Evolutionary conservation across 2,888 invertebrate genomes (phyloP).

Genomic region (Hymenopus coronatus): DNA sequence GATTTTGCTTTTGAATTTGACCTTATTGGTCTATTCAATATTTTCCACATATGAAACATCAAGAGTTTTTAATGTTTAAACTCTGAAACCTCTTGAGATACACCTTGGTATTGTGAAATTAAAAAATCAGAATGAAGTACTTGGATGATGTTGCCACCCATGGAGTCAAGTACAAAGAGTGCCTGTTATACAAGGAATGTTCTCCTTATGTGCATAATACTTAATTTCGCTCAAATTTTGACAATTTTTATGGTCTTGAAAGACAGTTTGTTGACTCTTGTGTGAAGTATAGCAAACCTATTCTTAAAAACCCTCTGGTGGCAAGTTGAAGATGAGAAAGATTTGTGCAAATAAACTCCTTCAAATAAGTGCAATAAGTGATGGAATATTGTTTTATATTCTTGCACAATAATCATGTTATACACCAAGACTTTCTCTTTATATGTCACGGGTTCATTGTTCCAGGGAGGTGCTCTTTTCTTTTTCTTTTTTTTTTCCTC

Average conservation of each 20-base stretch:
- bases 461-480: background rate
- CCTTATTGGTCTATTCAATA: background rate
- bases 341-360: background rate
- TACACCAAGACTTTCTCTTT: background rate
- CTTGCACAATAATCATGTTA: background rate
- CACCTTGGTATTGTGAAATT: background rate
- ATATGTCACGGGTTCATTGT: background rate
- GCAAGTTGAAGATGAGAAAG: background rate
- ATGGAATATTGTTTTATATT: background rate
- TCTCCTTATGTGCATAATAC: background rate
- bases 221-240: background rate
- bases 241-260: background rate
- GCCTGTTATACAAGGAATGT: background rate
- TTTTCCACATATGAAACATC: background rate
- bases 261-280: no score
- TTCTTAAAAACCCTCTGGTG: background rate
- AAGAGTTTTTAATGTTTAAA: background rate
- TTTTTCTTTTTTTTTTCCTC: no score
- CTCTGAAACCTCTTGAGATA: background rate
- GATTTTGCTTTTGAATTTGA: background rate
- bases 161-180: constrained; percentile 17
- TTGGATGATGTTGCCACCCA: background rate
- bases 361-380: background rate
- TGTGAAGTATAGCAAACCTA: background rate
- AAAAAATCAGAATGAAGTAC: background rate